Base-by-base conservation (phyloP, 2,888 invertebrate species). In the Tinea pellionella region DNA sequence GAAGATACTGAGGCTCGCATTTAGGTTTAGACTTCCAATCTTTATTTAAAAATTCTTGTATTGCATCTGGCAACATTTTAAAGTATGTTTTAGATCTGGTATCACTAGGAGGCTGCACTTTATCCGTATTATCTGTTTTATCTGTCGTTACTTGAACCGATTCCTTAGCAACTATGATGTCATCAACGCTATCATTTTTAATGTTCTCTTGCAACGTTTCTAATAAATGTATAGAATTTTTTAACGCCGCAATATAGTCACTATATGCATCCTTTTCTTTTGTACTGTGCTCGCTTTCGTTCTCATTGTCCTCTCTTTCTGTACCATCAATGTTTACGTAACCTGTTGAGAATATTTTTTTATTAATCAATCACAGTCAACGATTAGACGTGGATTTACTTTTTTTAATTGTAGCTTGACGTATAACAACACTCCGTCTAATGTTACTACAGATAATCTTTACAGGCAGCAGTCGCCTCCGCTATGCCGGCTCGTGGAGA, bases 1-100 rank as follows among this genome's bases (percentile, higher is more conserved):
- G 73, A 80, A 95, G 88, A 47, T 88, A 80, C 68, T 93, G 93
- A 3, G 93, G 92, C 72, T 95, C 92, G 70, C 94, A 94, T 66
- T 88, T 88, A 0, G 82, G 73, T 64, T 89, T 89, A 1, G 78
- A 74, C 62, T 85, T 88, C 76, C 77, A 83, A 63, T 88, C 85
- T 32, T 79, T 85, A 37, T 79, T 88, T 18, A 91, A 69, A 62
- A 90, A 89, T 41, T 89, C 89, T 69, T 90, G 89, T 29, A 91
- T 80, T 6, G 89, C 87, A 64, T 89, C 88, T 0, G 90, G 89
- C 63, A 90, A 78, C 41, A 90, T 75, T 67, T 78, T 82, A 51
- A 80, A 75, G 0, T 72, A 71, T 61, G 79, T 76, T 61, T 80
- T 87, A 0, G 81, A 72, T 65, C 73, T 80, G 0, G 74, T 73